Conservation (phyloP, 2,113 vertebrate species). For the Isurus oxyrinchus region DNA sequence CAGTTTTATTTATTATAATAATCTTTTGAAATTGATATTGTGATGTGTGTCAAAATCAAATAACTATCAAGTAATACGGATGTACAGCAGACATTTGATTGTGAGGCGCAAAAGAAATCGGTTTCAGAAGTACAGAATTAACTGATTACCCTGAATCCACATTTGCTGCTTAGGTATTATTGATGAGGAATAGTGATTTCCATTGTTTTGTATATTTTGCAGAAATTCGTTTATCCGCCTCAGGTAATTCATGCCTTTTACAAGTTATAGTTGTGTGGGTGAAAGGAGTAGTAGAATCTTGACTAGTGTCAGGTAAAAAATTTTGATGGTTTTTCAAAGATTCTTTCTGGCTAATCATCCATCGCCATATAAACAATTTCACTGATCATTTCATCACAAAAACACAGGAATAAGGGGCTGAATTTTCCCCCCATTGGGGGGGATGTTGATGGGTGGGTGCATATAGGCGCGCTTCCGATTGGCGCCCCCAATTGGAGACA, state of each 20-base stretch:
- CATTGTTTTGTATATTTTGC: conserved; percentile 9
- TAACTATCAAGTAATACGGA: background rate
- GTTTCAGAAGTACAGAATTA: background rate
- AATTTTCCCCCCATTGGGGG: no score
- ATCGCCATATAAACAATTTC: background rate
- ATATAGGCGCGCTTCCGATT: no score
- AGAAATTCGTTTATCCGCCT: conserved; percentile 2
- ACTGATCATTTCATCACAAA: background rate
- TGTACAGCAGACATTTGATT: background rate
- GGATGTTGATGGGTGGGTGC: no score
- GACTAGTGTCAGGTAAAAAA: background rate
- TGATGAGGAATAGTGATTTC: background rate
- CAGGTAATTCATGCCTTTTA: conserved; percentile 7
- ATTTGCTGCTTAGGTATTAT: background rate
- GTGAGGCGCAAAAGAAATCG: background rate
- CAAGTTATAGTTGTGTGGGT: background rate
- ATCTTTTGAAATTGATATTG: background rate
- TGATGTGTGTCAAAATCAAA: background rate
- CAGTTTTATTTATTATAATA: background rate
- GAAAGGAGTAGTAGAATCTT: background rate
- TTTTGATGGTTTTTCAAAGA: background rate
- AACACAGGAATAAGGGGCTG: background rate
- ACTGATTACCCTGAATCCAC: background rate
- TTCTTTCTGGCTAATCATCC: background rate
- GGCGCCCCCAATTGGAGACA: no score